These are phyloP conservation scores for Drosophila trapezifrons DNA, from an alignment of 1,140 invertebrate species.

Conservation along the genomic window DNA sequence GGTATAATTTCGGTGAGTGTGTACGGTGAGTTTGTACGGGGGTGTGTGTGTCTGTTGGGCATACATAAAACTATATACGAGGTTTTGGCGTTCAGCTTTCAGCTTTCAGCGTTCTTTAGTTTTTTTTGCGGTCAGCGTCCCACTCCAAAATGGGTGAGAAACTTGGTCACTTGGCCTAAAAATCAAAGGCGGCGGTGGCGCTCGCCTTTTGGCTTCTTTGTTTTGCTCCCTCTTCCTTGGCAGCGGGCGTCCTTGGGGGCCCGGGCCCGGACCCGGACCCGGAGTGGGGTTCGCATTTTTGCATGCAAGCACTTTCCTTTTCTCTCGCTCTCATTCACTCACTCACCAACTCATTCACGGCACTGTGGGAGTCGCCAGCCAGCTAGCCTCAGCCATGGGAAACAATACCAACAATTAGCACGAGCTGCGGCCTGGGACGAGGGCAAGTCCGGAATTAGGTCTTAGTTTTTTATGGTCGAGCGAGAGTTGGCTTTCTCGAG, in stretches of 20 bases:
- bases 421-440: slow-evolving; percentile 20
- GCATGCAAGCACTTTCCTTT: slow-evolving; percentile 74
- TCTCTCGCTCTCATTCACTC: slow-evolving; percentile 46
- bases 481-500: slow-evolving; percentile 28
- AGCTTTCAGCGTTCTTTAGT: slow-evolving; percentile 17
- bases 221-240: slow-evolving; percentile 60
- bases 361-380: slow-evolving; percentile 52
- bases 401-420: slow-evolving; percentile 54
- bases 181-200: slow-evolving; percentile 46
- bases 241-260: slow-evolving; percentile 22
- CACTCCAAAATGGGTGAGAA: slow-evolving; percentile 32
- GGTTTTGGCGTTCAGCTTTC: slow-evolving; percentile 30
- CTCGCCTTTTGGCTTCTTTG: slow-evolving; percentile 62
- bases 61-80: slow-evolving; percentile 63
- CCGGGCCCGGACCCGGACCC: too few relatives aligned
- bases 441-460: slow-evolving; percentile 50
- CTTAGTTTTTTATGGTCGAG: slow-evolving; percentile 45
- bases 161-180: slow-evolving; percentile 74
- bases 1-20: slow-evolving; percentile 65
- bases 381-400: slow-evolving; percentile 11
- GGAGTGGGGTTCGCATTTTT: slow-evolving; percentile 48
- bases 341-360: slow-evolving; percentile 9
- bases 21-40: slow-evolving; percentile 5
- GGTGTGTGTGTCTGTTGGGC: slow-evolving; percentile 26
- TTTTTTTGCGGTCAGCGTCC: slow-evolving; percentile 64